Percentiles rank a stretch among this genome's conserved stretches.
Conservation (phyloP, 2,888 invertebrate species). For the Actias luna region DNA sequence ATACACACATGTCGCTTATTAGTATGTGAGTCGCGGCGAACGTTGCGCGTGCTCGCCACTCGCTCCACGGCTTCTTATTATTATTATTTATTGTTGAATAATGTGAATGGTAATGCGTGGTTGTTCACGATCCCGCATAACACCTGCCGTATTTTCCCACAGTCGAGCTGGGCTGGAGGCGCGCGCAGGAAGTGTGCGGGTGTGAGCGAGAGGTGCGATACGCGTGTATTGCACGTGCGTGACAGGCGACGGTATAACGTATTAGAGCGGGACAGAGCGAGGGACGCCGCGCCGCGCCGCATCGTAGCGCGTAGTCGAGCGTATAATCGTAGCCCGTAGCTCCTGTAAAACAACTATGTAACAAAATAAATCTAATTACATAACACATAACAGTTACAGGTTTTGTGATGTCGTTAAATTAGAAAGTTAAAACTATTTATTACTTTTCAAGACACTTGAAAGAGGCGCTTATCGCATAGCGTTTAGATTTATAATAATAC, state of each 20-base stretch:
- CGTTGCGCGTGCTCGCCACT: slow-evolving; percentile 79
- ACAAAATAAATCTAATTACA: not conserved
- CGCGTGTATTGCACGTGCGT: slow-evolving; percentile 70
- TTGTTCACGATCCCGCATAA: slow-evolving; percentile 82
- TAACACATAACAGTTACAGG: not conserved
- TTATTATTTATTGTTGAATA: slow-evolving; percentile 82
- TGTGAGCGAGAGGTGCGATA: slow-evolving; percentile 56
- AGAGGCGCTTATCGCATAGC: not conserved
- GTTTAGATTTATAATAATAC: not conserved
- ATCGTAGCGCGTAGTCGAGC: slow-evolving; percentile 26
- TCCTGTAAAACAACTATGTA: slow-evolving; percentile 16
- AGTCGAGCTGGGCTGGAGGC: slow-evolving; percentile 69
- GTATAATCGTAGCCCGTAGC: slow-evolving; percentile 34
- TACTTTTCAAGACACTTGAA: not conserved
- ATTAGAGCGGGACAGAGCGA: slow-evolving; percentile 46
- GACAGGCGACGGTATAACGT: slow-evolving; percentile 39
- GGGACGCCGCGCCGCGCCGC: slow-evolving; percentile 45
- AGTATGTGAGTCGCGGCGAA: slow-evolving; percentile 66
- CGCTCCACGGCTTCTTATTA: slow-evolving; percentile 80
- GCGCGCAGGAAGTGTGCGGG: slow-evolving; percentile 74
- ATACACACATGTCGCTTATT: slow-evolving; percentile 58
- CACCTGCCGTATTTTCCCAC: slow-evolving; percentile 84
- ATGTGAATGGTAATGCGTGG: slow-evolving; percentile 82
- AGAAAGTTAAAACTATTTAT: not conserved
- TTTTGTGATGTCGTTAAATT: not conserved